Base-by-base conservation (phyloP, 2,113 vertebrate genomes). In the Halcyon senegalensis region DNA sequence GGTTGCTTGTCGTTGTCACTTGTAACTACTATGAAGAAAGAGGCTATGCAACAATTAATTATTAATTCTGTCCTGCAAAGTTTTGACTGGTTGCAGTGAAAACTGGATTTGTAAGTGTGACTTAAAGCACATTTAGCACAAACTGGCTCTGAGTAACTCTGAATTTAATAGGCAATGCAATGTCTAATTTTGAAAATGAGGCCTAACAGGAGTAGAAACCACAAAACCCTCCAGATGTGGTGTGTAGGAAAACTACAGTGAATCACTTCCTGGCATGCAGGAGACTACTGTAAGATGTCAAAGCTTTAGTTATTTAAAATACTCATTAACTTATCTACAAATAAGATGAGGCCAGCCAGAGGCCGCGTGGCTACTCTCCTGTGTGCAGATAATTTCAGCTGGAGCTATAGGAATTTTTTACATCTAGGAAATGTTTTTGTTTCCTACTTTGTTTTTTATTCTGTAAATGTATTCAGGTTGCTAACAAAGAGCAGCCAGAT, bases 271-370 rank as follows among this genome's bases (percentile, higher is more conserved):
- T 35, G 56, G 78, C 53, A 59, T 51, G 59, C 39, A 64, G 44
- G 70, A 44, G 18, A 60, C 41, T 89, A 41, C 72, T 84, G 46
- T 64, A 51, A 80, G 76, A 90, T 68, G 60, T 56, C 44, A 89
- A 87, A 89, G 76, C 74, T 72, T 44, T 77, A 67, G 58, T 80
- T 92, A 60, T 60, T 86, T 76, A 87, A 89, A 95, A 50, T 43
- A 72, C 53, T 72, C 51, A 84, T 81, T 88, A 94, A 86, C 64
- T 93, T 86, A 18, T 17, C 67, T 53, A 10, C 37, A 59, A 62
- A 66, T 85, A 60, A 82, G 87, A 88, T 70, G 67, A 53, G 43
- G 68, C 41, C 72, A 90, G 50, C 5, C 83, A 75, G 28, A 59
- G 76, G 46, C 50, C 30, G 25, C 10, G 2, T 41, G 17, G 35